These are phyloP conservation scores for Stichopus chloronotus DNA, from an alignment of 35 echinoderm and acorn worm genomes.

Conservation along the genomic window DNA sequence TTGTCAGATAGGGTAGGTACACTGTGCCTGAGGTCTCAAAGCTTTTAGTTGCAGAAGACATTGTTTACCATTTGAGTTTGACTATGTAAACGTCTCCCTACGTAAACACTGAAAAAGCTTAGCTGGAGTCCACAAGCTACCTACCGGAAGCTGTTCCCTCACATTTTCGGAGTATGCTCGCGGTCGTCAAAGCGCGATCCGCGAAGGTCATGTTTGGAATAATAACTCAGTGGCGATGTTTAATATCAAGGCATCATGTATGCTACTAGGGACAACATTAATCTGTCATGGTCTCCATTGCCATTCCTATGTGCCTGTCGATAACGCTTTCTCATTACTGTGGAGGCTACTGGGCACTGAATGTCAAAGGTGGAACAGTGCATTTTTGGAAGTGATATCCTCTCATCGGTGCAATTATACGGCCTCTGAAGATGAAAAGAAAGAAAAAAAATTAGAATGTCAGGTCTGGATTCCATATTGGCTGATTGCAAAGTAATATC, in stretches of 20 bases:
- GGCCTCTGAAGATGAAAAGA: too few species aligned
- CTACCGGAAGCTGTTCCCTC: too few species aligned
- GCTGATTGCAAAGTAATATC: too few species aligned
- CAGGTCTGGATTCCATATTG: background rate
- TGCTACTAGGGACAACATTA: background rate
- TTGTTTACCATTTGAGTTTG: too few species aligned
- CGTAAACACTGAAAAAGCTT: too few species aligned
- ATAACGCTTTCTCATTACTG: background rate
- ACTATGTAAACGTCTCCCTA: too few species aligned
- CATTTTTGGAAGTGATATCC: background rate
- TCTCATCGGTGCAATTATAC: too few species aligned
- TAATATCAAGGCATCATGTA: too few species aligned
- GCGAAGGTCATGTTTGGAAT: background rate
- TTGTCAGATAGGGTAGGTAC: background rate
- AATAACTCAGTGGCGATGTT: background rate
- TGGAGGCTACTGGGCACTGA: background rate
- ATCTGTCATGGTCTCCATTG: background rate
- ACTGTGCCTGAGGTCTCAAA: background rate
- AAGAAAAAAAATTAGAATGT: background rate
- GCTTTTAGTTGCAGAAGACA: too few species aligned
- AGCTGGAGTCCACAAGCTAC: too few species aligned
- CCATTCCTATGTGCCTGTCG: background rate
- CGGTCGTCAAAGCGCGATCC: too few species aligned
- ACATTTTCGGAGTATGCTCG: too few species aligned
- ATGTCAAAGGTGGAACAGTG: conserved; percentile 5